These are phyloP conservation scores for Dryobotodes eremita DNA, from an alignment of 2,888 invertebrate species.

Conservation along the genomic window DNA sequence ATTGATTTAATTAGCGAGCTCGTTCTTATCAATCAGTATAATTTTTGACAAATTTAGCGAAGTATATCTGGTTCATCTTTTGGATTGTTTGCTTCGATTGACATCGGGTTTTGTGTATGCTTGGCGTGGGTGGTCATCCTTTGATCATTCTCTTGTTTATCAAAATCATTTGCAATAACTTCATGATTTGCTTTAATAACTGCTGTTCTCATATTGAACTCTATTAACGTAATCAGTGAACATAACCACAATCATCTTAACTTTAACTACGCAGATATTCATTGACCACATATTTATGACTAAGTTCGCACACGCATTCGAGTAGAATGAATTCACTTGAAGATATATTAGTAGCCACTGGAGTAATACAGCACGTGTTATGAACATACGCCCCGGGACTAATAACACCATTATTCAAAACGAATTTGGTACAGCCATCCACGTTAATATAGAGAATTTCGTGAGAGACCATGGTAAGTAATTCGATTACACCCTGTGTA, in stretches of 20 bases:
- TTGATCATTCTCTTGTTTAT: neutral
- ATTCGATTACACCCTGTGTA: slow-evolving; percentile 64
- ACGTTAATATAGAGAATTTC: slow-evolving; percentile 70
- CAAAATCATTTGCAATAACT: neutral
- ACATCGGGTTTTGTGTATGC: neutral
- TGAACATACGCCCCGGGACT: slow-evolving; percentile 73
- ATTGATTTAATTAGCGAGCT: slow-evolving; percentile 72
- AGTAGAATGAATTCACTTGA: slow-evolving; percentile 63
- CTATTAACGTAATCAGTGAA: neutral
- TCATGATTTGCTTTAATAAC: neutral
- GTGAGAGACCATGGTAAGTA: slow-evolving; percentile 61
- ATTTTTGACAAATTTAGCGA: slow-evolving; percentile 35
- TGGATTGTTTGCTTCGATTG: slow-evolving; percentile 16
- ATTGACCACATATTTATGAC: slow-evolving; percentile 50
- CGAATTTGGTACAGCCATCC: slow-evolving; percentile 71
- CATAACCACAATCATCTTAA: slow-evolving; percentile 30
- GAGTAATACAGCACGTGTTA: slow-evolving; percentile 73
- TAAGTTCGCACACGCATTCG: slow-evolving; percentile 55
- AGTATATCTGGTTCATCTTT: slow-evolving; percentile 31
- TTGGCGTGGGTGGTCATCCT: slow-evolving; percentile 3
- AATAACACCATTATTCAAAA: slow-evolving; percentile 78
- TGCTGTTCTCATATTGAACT: neutral
- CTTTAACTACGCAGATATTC: slow-evolving; percentile 8
- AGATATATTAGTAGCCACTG: slow-evolving; percentile 72
- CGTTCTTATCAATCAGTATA: slow-evolving; percentile 55